These are phyloP conservation scores for Solea senegalensis DNA, from an alignment of 2,113 vertebrate species.

Conservation along the genomic window DNA sequence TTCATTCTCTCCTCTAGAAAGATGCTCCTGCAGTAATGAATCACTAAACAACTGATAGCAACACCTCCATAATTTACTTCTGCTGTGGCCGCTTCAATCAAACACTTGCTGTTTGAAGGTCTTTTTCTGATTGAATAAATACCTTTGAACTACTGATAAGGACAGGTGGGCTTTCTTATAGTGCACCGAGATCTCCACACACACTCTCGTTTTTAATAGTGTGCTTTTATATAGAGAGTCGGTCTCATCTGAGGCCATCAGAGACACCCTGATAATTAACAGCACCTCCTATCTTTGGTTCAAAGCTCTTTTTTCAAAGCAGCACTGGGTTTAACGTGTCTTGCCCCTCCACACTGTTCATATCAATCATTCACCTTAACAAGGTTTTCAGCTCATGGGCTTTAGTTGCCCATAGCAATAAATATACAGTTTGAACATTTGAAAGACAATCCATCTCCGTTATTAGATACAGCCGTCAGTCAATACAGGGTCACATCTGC, in stretches of 20 bases:
- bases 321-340: conserved; percentile 34
- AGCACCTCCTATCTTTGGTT: conserved; percentile 58
- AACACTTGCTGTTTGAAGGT: conserved; percentile 43
- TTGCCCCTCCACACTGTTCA: conserved; percentile 24
- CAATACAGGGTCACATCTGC: neutral
- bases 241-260: conserved; percentile 60
- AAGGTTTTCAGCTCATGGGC: conserved; percentile 45
- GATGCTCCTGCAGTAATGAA: too few species aligned
- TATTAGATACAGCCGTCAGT: conserved; percentile 25
- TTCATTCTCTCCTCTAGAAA: too few species aligned
- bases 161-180: conserved; percentile 39
- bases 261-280: conserved; percentile 68
- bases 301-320: conserved; percentile 54
- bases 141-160: conserved; percentile 52
- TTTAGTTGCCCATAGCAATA: conserved; percentile 40
- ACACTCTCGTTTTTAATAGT: conserved; percentile 9
- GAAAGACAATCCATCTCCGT: conserved; percentile 23
- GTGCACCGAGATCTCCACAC: conserved; percentile 26
- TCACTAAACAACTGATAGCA: too few species aligned
- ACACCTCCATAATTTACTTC: neutral
- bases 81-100: conserved; percentile 18
- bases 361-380: conserved; percentile 66
- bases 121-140: conserved; percentile 30
- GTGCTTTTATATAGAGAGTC: conserved; percentile 11
- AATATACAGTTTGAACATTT: conserved; percentile 29